A percentile compares a stretch with the other conserved stretches of the same genome.
These are phyloP conservation scores for Cyclopterus lumpus DNA, from an alignment of 2,797 vertebrate genomes.

Conservation along the genomic window DNA sequence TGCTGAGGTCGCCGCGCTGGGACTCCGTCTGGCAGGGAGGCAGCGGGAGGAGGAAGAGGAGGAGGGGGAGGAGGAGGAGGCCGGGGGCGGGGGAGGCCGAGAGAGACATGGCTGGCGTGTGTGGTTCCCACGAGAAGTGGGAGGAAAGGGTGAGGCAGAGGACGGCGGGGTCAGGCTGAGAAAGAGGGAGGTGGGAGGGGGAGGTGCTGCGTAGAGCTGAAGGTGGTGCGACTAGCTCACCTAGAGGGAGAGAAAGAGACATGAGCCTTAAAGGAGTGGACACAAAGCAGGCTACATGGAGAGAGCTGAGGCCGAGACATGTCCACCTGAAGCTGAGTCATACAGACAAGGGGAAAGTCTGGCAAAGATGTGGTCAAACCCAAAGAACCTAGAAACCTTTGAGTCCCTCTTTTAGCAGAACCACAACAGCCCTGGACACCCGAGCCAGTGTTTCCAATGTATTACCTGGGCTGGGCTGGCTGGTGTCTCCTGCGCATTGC, in stretches of 20 bases:
- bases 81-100: conserved; percentile 25
- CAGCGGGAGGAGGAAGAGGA: conserved; percentile 58
- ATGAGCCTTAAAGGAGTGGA: too few species aligned
- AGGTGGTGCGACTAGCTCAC: conserved; percentile 64
- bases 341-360: too few species aligned
- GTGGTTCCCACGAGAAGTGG: background rate
- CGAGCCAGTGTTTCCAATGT: background rate
- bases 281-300: background rate
- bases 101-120: conserved; percentile 49
- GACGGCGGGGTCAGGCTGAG: conserved; percentile 22
- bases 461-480: background rate
- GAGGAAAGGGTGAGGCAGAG: conserved; percentile 11
- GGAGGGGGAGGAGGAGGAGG: conserved; percentile 51
- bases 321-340: too few species aligned
- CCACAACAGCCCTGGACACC: too few species aligned
- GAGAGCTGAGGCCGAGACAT: background rate
- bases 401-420: background rate
- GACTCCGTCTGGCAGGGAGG: conserved; percentile 72
- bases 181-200: conserved; percentile 33
- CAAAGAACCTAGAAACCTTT: too few species aligned
- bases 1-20: conserved; percentile 52
- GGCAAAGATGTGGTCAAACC: too few species aligned
- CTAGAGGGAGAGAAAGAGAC: conserved; percentile 48
- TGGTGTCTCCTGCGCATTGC: too few species aligned
- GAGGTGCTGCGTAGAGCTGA: conserved; percentile 39